These are phyloP conservation scores for Lepus europaeus DNA, from an alignment of 2,113 vertebrate species.

Conservation along the genomic window DNA sequence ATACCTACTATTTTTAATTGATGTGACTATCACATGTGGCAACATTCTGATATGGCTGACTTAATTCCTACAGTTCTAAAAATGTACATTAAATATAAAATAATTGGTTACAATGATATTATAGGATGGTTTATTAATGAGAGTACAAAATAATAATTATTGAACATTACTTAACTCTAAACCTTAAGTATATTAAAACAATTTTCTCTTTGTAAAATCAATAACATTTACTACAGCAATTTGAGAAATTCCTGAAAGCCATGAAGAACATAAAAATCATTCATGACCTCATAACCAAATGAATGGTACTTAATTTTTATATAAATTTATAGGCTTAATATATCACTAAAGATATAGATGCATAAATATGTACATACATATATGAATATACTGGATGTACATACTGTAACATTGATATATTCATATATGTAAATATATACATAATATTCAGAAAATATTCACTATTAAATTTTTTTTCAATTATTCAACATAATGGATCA, in stretches of 20 bases:
- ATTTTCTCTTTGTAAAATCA: conserved; percentile 42
- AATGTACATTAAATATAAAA: not conserved
- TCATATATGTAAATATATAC: not conserved
- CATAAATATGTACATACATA: not conserved
- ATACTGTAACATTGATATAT: not conserved
- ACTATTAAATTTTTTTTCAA: not conserved
- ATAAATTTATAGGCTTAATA: not conserved
- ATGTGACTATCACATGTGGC: not conserved
- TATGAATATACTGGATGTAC: not conserved
- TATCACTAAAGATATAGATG: not conserved
- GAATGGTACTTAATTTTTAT: not conserved
- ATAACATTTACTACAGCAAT: not conserved
- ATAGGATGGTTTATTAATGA: not conserved
- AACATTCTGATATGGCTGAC: not conserved
- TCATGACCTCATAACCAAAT: not conserved
- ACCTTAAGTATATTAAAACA: not conserved
- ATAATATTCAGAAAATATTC: not conserved
- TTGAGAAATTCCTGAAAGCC: conserved; percentile 38
- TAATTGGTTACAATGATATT: conserved; percentile 5
- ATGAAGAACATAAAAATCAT: not conserved
- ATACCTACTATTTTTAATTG: conserved; percentile 1
- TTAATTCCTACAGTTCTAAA: not conserved
- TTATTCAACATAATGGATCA: conserved; percentile 21
- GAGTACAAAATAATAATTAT: not conserved
- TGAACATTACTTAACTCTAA: not conserved